Conservation (phyloP, 2,113 vertebrate genomes). For the Ailuropoda melanoleuca region DNA sequence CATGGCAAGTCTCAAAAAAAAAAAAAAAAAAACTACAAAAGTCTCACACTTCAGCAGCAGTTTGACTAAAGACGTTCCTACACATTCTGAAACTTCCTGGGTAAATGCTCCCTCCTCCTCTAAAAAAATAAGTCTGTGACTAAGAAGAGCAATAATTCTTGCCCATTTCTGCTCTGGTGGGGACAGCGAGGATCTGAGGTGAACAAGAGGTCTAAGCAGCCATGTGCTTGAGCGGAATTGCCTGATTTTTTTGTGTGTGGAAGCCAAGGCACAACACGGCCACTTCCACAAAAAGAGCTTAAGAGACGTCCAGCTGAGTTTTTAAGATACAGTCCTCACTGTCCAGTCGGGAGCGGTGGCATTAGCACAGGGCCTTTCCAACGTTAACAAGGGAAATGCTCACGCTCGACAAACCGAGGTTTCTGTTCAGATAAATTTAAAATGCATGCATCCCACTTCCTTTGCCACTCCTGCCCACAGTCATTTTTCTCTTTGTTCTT, state of each 20-base stretch:
- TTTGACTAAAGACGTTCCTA: neutral
- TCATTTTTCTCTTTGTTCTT: constrained; percentile 64
- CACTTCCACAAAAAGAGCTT: constrained; percentile 14
- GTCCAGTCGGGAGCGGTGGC: neutral
- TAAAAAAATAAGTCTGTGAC: neutral
- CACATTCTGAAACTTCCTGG: neutral
- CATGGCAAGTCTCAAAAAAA: neutral
- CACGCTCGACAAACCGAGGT: neutral
- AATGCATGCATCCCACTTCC: neutral
- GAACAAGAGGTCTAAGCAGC: neutral
- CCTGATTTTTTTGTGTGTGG: neutral
- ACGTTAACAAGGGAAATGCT: neutral
- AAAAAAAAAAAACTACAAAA: neutral
- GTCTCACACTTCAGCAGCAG: neutral
- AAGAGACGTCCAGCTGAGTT: constrained; percentile 23
- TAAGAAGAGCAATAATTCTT: neutral
- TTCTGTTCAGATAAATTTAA: constrained; percentile 6
- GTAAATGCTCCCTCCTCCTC: neutral
- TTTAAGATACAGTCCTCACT: neutral
- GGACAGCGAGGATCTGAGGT: neutral
- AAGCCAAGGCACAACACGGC: neutral
- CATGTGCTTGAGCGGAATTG: neutral
- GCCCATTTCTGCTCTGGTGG: neutral
- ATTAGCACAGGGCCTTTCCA: neutral
- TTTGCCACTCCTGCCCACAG: neutral